These are phyloP conservation scores for Cactoblastis cactorum DNA, from an alignment of 2,888 invertebrate genomes.

Conservation along the genomic window DNA sequence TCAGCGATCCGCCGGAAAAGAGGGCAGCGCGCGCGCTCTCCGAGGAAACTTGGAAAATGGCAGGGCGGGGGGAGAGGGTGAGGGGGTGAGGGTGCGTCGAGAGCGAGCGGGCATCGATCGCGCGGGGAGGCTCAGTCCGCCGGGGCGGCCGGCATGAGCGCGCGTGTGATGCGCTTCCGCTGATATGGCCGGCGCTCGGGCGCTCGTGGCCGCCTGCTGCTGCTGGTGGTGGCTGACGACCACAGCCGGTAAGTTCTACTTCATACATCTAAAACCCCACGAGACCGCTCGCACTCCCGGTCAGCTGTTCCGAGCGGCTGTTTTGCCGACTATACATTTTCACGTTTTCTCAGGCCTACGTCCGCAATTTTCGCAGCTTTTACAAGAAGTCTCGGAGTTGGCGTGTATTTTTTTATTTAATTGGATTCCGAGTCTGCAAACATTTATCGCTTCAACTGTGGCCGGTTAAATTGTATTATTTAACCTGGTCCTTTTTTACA, in stretches of 20 bases:
- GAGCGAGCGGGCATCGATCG: conserved; percentile 64
- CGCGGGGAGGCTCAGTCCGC: conserved; percentile 64
- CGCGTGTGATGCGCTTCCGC: conserved; percentile 77
- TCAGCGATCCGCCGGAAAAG: conserved; percentile 75
- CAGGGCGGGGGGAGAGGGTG: conserved; percentile 50
- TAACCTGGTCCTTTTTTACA: no score
- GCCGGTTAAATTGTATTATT: conserved; percentile 41
- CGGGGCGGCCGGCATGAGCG: conserved; percentile 79
- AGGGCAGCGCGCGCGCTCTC: conserved; percentile 81
- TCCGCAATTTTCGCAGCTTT: conserved; percentile 41
- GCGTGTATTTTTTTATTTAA: conserved; percentile 41
- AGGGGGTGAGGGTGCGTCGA: conserved; percentile 60
- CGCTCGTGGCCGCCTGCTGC: conserved; percentile 77
- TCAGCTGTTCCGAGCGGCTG: conserved; percentile 53
- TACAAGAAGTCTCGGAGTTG: conserved; percentile 34
- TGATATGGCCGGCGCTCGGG: conserved; percentile 79
- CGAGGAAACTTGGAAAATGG: conserved; percentile 74
- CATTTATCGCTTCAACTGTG: conserved; percentile 35
- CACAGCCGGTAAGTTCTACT: conserved; percentile 72
- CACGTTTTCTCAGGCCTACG: conserved; percentile 38
- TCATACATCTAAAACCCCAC: background rate
- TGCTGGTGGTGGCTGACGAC: conserved; percentile 76
- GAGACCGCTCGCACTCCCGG: conserved; percentile 20
- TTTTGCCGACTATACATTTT: conserved; percentile 42
- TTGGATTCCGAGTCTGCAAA: conserved; percentile 35